phyloP scores from a whole-genome alignment of 2,888 invertebrate genomes.

The Aethes cnicana region DNA sequence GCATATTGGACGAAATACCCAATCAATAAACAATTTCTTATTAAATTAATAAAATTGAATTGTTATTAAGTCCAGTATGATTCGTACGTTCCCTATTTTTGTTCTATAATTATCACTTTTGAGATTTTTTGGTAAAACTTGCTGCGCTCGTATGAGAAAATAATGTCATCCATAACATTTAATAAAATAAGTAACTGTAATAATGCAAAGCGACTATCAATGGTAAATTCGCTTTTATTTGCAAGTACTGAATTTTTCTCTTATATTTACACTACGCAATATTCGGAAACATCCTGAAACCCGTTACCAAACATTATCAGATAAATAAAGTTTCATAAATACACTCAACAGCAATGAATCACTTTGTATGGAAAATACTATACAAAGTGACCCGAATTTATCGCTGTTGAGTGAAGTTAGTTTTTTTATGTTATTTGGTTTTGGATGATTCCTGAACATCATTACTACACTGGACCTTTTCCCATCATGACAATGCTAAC shows the following conservation, averaged over 20 bases:
- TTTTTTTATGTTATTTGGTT: slow-evolving; percentile 12
- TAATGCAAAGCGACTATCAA: slow-evolving; percentile 13
- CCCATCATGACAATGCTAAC: slow-evolving; percentile 43
- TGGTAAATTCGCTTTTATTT: slow-evolving; percentile 23
- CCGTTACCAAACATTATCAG: too few species aligned
- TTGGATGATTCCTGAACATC: slow-evolving; percentile 4
- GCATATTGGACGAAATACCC: too few species aligned
- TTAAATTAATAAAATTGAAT: too few species aligned
- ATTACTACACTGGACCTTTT: slow-evolving; percentile 24
- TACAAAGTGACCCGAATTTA: too few species aligned
- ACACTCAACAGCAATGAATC: not conserved
- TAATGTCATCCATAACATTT: slow-evolving; percentile 1
- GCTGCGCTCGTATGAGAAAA: not conserved
- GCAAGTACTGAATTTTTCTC: too few species aligned
- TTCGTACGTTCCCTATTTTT: not conserved
- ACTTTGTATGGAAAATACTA: too few species aligned
- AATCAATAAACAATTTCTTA: too few species aligned
- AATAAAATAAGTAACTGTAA: slow-evolving; percentile 3
- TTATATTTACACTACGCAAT: too few species aligned
- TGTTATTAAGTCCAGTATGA: too few species aligned
- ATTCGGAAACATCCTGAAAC: too few species aligned
- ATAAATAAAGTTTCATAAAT: not conserved
- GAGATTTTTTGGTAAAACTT: not conserved
- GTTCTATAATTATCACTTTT: not conserved
- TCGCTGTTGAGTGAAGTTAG: too few species aligned